These are phyloP conservation scores for Oxyura jamaicensis DNA, from an alignment of 2,113 vertebrate species.

Conservation along the genomic window DNA sequence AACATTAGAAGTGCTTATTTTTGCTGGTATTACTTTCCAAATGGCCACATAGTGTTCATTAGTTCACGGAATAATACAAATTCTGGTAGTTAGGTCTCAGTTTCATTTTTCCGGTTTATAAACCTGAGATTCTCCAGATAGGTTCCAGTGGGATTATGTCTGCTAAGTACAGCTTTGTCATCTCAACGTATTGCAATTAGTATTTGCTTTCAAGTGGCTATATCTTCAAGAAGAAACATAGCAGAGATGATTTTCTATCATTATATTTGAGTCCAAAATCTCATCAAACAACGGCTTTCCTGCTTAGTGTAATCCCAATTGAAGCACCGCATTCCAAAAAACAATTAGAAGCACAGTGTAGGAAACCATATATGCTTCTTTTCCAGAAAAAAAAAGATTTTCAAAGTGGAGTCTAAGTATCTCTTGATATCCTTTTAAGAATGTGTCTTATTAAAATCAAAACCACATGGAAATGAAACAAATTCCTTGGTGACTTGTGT, in stretches of 20 bases:
- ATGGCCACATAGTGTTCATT: not conserved
- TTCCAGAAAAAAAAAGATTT: not conserved
- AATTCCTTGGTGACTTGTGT: not conserved
- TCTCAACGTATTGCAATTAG: not conserved
- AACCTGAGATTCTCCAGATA: not conserved
- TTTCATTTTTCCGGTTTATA: not conserved
- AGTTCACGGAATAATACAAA: not conserved
- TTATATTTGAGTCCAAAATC: not conserved
- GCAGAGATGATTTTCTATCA: conserved; percentile 1
- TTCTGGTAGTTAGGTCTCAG: not conserved
- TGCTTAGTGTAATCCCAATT: not conserved
- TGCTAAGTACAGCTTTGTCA: not conserved
- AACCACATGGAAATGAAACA: not conserved
- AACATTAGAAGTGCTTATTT: not conserved
- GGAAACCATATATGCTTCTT: not conserved
- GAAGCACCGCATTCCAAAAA: not conserved
- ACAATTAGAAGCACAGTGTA: not conserved
- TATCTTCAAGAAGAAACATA: not conserved
- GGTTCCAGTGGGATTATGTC: not conserved
- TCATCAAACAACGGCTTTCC: not conserved
- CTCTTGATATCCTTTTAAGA: not conserved
- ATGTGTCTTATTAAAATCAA: not conserved
- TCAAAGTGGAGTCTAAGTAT: not conserved
- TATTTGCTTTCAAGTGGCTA: not conserved
- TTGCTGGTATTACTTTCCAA: not conserved